Conservation (phyloP, 1,140 invertebrate genomes). For the Mactra quadrangularis region DNA sequence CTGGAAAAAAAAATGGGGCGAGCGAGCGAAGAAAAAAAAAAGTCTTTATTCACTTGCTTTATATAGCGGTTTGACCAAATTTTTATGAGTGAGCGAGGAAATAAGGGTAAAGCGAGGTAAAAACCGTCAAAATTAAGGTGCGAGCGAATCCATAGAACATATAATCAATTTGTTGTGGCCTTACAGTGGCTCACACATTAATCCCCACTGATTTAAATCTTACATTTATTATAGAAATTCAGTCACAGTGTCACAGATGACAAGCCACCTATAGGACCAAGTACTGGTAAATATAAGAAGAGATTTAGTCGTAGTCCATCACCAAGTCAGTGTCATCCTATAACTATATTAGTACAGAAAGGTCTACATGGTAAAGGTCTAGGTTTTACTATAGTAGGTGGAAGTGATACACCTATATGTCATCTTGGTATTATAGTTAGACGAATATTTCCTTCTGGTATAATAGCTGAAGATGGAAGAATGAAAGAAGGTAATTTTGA, state of each 20-base stretch:
- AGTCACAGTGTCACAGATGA: slow-evolving; percentile 41
- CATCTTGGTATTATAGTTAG: slow-evolving; percentile 96
- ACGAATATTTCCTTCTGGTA: slow-evolving; percentile 94
- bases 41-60: too few relatives aligned
- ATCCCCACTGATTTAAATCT: too few relatives aligned
- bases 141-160: too few relatives aligned
- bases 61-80: too few relatives aligned
- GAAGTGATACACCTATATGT: slow-evolving; percentile 93
- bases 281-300: slow-evolving; percentile 60
- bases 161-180: too few relatives aligned
- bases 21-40: too few relatives aligned
- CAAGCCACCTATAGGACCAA: slow-evolving; percentile 84
- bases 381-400: slow-evolving; percentile 96
- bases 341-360: slow-evolving; percentile 90
- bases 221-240: too few relatives aligned
- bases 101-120: too few relatives aligned
- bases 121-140: too few relatives aligned
- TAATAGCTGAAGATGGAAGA: slow-evolving; percentile 92
- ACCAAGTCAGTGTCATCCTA: slow-evolving; percentile 54
- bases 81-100: too few relatives aligned
- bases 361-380: slow-evolving; percentile 93
- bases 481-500: slow-evolving; percentile 92
- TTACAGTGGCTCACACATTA: too few relatives aligned
- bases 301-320: slow-evolving; percentile 43
- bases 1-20: too few relatives aligned